These are phyloP conservation scores for Tonatia bakeri DNA, from an alignment of 2,113 vertebrate genomes.

Conservation along the genomic window DNA sequence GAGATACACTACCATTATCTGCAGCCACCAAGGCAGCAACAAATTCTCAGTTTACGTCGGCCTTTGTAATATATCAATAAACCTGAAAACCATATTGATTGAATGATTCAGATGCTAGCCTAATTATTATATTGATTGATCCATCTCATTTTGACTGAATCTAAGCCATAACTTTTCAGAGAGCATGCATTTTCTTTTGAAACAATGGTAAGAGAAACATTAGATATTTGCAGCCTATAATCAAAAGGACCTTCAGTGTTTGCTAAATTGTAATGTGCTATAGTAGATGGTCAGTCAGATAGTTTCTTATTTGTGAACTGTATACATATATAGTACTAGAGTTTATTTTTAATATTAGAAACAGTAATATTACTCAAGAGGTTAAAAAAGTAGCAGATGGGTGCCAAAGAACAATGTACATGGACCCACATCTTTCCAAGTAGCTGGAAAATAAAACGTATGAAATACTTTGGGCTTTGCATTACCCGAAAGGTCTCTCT, in stretches of 20 bases:
- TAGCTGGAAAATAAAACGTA: background rate
- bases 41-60: background rate
- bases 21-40: background rate
- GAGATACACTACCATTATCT: background rate
- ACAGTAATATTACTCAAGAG: background rate
- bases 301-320: background rate
- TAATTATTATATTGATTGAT: conserved; percentile 19
- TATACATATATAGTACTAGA: background rate
- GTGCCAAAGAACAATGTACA: background rate
- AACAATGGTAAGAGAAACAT: background rate
- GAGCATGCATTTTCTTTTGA: conserved; percentile 10
- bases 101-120: background rate
- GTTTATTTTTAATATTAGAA: background rate
- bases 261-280: background rate
- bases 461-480: background rate
- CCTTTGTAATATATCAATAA: background rate
- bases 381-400: background rate
- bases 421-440: background rate
- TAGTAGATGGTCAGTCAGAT: background rate
- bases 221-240: background rate
- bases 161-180: background rate
- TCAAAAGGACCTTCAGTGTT: background rate
- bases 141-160: conserved; percentile 4
- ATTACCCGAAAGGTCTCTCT: background rate
- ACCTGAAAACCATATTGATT: background rate